Evolutionary conservation across 2,888 invertebrate species (phyloP).

Genomic region (Agonopterix heracliana): DNA sequence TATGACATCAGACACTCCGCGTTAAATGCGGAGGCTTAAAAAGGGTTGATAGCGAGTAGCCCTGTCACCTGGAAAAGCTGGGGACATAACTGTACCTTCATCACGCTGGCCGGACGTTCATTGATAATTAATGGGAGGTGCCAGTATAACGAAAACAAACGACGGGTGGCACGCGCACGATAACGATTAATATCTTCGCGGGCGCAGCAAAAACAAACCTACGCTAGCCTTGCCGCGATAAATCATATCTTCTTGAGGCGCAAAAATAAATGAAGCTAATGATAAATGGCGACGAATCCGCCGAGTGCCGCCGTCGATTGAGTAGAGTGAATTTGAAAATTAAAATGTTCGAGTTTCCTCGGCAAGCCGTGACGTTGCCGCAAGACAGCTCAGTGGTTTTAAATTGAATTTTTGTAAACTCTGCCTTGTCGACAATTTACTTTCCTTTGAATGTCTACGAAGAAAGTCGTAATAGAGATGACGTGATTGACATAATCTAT

Average conservation of each 20-base stretch:
- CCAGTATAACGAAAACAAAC: slow-evolving; percentile 74
- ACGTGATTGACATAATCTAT: too few species aligned
- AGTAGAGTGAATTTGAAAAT: slow-evolving; percentile 56
- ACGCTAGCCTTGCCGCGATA: slow-evolving; percentile 64
- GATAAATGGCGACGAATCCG: slow-evolving; percentile 69
- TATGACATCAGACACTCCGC: slow-evolving; percentile 71
- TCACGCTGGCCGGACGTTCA: slow-evolving; percentile 70
- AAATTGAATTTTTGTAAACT: too few species aligned
- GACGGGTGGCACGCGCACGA: slow-evolving; percentile 67
- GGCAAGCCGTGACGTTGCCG: too few species aligned
- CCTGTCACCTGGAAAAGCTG: slow-evolving; percentile 70
- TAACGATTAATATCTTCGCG: slow-evolving; percentile 74
- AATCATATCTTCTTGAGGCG: slow-evolving; percentile 71
- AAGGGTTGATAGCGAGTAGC: slow-evolving; percentile 70
- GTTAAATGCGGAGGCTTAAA: slow-evolving; percentile 73
- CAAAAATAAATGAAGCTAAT: slow-evolving; percentile 75
- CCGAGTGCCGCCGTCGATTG: slow-evolving; percentile 52
- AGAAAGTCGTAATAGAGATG: too few species aligned
- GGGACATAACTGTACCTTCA: slow-evolving; percentile 67
- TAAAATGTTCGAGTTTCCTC: slow-evolving; percentile 28
- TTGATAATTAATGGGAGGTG: slow-evolving; percentile 74
- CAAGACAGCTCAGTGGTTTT: too few species aligned
- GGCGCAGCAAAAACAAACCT: slow-evolving; percentile 71
- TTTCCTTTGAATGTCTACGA: too few species aligned
- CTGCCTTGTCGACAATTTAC: too few species aligned